These are phyloP conservation scores for Anneissia japonica DNA, from an alignment of 35 echinoderm and acorn worm species.

Conservation along the genomic window DNA sequence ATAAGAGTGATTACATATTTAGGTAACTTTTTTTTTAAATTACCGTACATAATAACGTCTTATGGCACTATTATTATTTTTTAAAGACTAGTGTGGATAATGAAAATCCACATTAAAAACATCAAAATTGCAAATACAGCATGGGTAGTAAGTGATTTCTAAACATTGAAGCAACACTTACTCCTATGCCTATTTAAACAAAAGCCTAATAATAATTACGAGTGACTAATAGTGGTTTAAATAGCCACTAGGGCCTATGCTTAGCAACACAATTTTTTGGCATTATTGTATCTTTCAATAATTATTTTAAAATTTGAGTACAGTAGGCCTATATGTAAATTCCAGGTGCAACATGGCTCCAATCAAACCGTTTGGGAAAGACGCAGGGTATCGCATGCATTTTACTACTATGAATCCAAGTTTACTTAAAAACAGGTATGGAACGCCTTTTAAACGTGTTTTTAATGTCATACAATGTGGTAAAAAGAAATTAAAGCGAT, in stretches of 20 bases:
- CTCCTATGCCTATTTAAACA: too few species aligned
- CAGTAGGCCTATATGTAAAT: too few species aligned
- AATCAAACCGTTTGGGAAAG: slow-evolving; percentile 18
- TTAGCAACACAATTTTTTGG: too few species aligned
- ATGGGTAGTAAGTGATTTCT: not conserved
- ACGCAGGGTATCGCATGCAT: slow-evolving; percentile 67
- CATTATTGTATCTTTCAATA: too few species aligned
- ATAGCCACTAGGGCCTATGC: too few species aligned
- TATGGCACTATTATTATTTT: not conserved
- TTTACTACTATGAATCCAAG: slow-evolving; percentile 72
- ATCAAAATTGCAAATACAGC: not conserved
- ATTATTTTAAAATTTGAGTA: too few species aligned
- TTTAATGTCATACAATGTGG: too few species aligned
- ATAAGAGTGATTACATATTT: slow-evolving; percentile 70
- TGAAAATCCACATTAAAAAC: not conserved
- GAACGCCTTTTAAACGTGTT: not conserved
- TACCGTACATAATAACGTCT: too few species aligned
- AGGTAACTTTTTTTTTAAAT: slow-evolving; percentile 35
- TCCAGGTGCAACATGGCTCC: slow-evolving; percentile 77
- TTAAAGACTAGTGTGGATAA: not conserved
- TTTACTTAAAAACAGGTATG: slow-evolving; percentile 43
- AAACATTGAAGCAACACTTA: too few species aligned
- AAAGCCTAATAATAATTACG: too few species aligned
- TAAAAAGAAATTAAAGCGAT: too few species aligned
- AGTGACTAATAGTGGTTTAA: too few species aligned